Evolutionary conservation across 2,113 vertebrate genomes (phyloP).

Genomic region (Tiliqua scincoides): DNA sequence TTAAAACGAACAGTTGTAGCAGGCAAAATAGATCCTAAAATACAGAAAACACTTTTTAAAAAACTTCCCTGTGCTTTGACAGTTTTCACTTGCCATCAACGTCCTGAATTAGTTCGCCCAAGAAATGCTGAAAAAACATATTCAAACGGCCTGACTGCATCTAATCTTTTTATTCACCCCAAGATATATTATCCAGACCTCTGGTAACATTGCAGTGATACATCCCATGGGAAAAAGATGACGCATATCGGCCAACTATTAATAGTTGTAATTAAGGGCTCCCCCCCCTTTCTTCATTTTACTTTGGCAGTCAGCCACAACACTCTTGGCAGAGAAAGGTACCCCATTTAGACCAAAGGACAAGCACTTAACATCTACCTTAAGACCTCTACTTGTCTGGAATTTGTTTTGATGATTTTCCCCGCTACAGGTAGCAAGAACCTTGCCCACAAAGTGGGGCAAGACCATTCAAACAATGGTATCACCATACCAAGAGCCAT

Average conservation of each 20-base stretch:
- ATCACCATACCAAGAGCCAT: not conserved
- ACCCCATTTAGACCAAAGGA: constrained; percentile 31
- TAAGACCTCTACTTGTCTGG: not conserved
- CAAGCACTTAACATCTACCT: constrained; percentile 33
- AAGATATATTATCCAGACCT: not conserved
- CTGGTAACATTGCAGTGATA: constrained; percentile 22
- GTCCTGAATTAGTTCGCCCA: not conserved
- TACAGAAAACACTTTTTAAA: not conserved
- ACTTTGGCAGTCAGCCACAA: constrained; percentile 22
- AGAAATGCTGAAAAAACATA: not conserved
- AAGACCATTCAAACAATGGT: not conserved
- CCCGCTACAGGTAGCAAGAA: not conserved
- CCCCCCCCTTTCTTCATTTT: not conserved
- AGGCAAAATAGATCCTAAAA: not conserved
- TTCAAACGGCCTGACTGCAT: not conserved
- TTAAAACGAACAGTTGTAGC: not conserved
- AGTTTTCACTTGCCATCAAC: not conserved
- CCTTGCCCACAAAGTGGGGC: not conserved
- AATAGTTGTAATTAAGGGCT: constrained; percentile 27
- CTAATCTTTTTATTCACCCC: not conserved
- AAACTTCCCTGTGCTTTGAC: not conserved
- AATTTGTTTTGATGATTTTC: constrained; percentile 9
- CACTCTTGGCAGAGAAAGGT: constrained; percentile 10
- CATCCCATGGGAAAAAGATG: not conserved
- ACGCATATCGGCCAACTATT: not conserved